phyloP scores from a whole-genome alignment of 2,113 vertebrate genomes.

The Leucoraja erinaceus region DNA sequence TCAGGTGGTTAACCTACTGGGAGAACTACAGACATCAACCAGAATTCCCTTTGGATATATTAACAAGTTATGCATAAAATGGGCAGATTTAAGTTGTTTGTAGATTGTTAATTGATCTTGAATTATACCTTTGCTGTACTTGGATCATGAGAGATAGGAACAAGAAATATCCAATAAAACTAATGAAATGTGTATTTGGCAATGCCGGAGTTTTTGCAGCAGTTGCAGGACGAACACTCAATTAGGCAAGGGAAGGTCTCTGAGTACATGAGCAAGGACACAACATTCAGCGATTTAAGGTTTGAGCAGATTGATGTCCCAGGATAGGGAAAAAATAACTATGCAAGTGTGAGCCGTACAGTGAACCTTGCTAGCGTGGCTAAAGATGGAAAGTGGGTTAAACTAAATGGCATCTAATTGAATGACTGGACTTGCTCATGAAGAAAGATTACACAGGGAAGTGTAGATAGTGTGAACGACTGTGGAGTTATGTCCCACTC shows the following conservation, averaged over 20 bases:
- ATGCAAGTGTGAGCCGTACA: background rate
- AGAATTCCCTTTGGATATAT: background rate
- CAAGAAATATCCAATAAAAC: background rate
- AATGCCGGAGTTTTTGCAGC: too few relatives aligned
- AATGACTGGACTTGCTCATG: background rate
- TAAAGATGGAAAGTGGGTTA: background rate
- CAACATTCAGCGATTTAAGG: too few relatives aligned
- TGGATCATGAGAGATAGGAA: background rate
- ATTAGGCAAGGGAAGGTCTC: too few relatives aligned
- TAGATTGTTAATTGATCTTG: background rate
- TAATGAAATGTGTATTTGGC: too few relatives aligned
- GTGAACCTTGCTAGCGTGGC: background rate
- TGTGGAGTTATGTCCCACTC: too few relatives aligned
- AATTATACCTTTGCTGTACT: background rate
- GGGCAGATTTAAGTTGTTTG: background rate
- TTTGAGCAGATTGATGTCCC: too few relatives aligned
- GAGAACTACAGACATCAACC: background rate
- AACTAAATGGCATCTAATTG: too few relatives aligned
- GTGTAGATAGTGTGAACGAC: background rate
- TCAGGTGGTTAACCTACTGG: background rate
- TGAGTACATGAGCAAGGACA: too few relatives aligned
- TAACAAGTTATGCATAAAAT: background rate
- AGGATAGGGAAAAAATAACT: background rate
- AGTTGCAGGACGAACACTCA: too few relatives aligned
- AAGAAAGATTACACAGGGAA: background rate